Conservation (phyloP, 2,888 invertebrate genomes). For the Macrophya alboannulata region DNA sequence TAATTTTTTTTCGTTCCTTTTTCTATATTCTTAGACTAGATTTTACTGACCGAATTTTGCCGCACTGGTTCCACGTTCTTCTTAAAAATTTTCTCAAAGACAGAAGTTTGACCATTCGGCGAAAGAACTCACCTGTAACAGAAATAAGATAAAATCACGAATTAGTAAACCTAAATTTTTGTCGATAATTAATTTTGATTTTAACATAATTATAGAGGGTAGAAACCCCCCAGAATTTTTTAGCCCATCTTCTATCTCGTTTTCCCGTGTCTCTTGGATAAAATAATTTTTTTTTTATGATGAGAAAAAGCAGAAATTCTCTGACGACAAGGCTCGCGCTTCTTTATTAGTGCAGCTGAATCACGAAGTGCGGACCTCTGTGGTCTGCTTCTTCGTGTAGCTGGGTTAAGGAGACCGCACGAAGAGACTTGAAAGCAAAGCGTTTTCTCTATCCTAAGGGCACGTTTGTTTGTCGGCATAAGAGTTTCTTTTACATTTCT, state of each 20-base stretch:
- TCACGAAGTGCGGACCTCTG: slow-evolving; percentile 6
- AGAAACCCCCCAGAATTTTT: neutral
- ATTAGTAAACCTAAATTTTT: neutral
- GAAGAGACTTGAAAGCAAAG: slow-evolving; percentile 12
- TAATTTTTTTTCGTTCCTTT: neutral
- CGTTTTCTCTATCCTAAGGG: slow-evolving; percentile 27
- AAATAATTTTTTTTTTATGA: neutral
- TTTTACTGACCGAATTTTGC: neutral
- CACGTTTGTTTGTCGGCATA: neutral
- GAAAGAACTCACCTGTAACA: slow-evolving; percentile 44
- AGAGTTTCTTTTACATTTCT: neutral
- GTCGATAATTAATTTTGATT: neutral
- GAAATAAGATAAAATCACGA: neutral
- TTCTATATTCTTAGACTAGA: neutral
- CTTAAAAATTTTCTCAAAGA: neutral
- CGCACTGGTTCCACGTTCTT: neutral
- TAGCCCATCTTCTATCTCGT: neutral
- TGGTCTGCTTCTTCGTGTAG: slow-evolving; percentile 4
- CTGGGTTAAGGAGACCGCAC: slow-evolving; percentile 23
- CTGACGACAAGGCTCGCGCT: neutral
- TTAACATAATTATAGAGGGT: no score
- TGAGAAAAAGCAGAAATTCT: neutral
- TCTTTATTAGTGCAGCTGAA: slow-evolving; percentile 14
- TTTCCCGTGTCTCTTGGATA: neutral
- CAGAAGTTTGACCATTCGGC: neutral